Conservation (phyloP, 2,113 vertebrate species). For the cattle (Bos taurus) region ARS-UCD2.0 NC_037333.1:83898501-83899000, state of each 20-base stretch:
- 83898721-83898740: conserved; percentile 65
- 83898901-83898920: conserved; percentile 80
- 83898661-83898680: neutral
- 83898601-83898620: neutral
- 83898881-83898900: conserved; percentile 68
- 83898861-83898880: neutral
- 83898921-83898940: conserved; percentile 76
- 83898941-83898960: conserved; percentile 73
- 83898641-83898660: neutral
- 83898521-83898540: neutral
- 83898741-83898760: conserved; percentile 68
- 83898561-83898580: neutral
- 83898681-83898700: neutral
- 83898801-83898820: conserved; percentile 42
- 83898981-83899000: conserved; percentile 77
- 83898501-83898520: neutral
- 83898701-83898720: neutral
- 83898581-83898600: neutral
- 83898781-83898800: conserved; percentile 70
- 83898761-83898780: conserved; percentile 61
- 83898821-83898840: neutral
- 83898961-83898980: conserved; percentile 65
- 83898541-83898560: neutral
- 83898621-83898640: neutral
- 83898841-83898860: conserved; percentile 11